Evolutionary conservation across 2,888 invertebrate genomes (phyloP), one percentile per base, ranked within the genome.

Genomic region (Melanchra persicariae): DNA sequence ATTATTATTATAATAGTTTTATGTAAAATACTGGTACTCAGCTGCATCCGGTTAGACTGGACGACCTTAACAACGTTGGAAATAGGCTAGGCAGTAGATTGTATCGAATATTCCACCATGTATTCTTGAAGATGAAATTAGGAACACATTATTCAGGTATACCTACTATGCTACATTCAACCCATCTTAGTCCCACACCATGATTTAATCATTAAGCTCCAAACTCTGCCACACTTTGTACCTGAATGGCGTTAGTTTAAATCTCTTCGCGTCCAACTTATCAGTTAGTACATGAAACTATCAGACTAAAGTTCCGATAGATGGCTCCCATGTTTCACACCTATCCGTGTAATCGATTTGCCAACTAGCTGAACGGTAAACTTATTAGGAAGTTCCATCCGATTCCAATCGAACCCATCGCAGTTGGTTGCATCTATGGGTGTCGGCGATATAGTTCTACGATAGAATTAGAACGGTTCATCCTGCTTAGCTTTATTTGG

Each of bases 301-400:
- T 59, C 51, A 78, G 40, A 15, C 40, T 40, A n/a, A 79, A 83
- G 51, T 69, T 70, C 30, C 70, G 60, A 69, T 60, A 57, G 74
- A 73, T 70, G 12, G 60, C 49, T 65, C 47, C 65, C 47, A 62
- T 67, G 72, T 73, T 82, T 84, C 74, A 70, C 85, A 85, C 75
- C 80, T 79, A 83, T 66, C 64, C 51, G 12, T 19, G 51, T 83
- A 80, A 79, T 83, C 68, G 81, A 66, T 79, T 80, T 65, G 51
- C 47, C 34, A 52, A 74, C 61, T 62, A 74, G 62, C 49, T 83
- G 26, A 59, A 65, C 66, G 66, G 24, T 51, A 54, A 73, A 83
- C 61, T 65, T 65, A 68, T 65, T 43, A 68, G 34, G 30, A 75
- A 79, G 81, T 79, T 49, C 8, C 60, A 57, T 57, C n/a, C n/a